phyloP scores from a whole-genome alignment of 2,113 vertebrate genomes.

The Paratilapia polleni region DNA sequence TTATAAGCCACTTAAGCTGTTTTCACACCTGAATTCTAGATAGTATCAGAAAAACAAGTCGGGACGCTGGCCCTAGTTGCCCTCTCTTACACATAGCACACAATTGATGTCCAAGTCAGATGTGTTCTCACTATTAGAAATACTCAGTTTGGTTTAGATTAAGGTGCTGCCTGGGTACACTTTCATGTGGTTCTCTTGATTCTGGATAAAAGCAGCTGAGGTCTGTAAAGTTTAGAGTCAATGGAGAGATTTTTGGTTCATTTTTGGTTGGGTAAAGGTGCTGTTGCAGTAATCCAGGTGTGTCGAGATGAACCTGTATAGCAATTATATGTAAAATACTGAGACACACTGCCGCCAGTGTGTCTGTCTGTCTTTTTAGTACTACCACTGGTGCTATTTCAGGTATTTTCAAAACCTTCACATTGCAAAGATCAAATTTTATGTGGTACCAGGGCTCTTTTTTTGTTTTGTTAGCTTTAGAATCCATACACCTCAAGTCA shows the following conservation, averaged over 20 bases:
- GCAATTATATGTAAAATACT: neutral
- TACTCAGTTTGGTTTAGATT: neutral
- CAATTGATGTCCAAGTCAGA: neutral
- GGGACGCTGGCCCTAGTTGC: accelerated
- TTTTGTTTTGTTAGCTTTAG: neutral
- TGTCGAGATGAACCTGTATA: neutral
- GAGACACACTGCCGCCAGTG: neutral
- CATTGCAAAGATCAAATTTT: neutral
- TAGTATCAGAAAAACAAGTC: neutral
- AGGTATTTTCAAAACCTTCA: neutral
- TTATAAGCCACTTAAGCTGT: neutral
- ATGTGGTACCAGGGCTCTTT: neutral
- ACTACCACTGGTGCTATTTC: neutral
- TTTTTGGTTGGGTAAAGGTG: too few species aligned
- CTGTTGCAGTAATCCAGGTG: neutral
- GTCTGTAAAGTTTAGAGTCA: too few species aligned
- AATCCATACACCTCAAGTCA: neutral
- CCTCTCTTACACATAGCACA: neutral
- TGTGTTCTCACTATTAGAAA: neutral
- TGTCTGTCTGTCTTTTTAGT: neutral
- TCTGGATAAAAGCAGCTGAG: too few species aligned
- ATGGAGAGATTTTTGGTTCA: neutral
- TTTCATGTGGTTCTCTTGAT: too few species aligned
- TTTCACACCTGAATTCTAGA: neutral
- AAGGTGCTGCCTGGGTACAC: neutral